Percentiles rank a stretch among this genome's conserved stretches.
Conservation (phyloP, 2,888 invertebrate genomes). For the Electrophaes corylata region DNA sequence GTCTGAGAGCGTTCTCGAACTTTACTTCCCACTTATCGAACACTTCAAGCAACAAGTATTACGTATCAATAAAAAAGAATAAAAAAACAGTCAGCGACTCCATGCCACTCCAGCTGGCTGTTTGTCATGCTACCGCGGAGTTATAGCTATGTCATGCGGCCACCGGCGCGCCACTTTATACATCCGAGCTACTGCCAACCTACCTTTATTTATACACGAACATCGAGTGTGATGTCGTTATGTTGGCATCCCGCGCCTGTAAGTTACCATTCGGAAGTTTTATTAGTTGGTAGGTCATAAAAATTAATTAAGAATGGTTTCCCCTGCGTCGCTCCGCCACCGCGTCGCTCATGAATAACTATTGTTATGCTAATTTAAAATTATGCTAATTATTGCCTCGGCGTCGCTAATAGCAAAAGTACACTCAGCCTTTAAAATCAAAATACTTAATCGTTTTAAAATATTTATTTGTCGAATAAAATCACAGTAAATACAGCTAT, state of each 20-base stretch:
- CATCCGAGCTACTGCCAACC: constrained; percentile 78
- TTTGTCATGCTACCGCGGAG: constrained; percentile 81
- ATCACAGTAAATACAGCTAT: too few relatives aligned
- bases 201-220: constrained; percentile 55
- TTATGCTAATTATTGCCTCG: too few relatives aligned
- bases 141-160: constrained; percentile 83
- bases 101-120: constrained; percentile 60
- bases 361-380: too few relatives aligned
- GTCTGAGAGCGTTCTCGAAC: constrained; percentile 9
- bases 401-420: too few relatives aligned
- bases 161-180: constrained; percentile 84
- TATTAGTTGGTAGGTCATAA: constrained; percentile 41
- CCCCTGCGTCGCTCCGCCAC: too few relatives aligned
- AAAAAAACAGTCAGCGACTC: constrained; percentile 53
- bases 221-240: constrained; percentile 42
- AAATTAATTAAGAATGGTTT: too few relatives aligned
- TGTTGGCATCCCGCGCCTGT: constrained; percentile 37
- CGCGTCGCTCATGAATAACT: too few relatives aligned
- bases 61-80: constrained; percentile 31
- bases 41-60: constrained; percentile 24
- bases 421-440: too few relatives aligned
- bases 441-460: too few relatives aligned
- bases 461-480: too few relatives aligned
- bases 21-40: constrained; percentile 8
- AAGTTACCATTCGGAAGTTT: constrained; percentile 39